Percentiles rank a stretch among this genome's conserved stretches.
phyloP scores from a whole-genome alignment of 23 tunicate genomes.

The Halocynthia aurantium region DNA sequence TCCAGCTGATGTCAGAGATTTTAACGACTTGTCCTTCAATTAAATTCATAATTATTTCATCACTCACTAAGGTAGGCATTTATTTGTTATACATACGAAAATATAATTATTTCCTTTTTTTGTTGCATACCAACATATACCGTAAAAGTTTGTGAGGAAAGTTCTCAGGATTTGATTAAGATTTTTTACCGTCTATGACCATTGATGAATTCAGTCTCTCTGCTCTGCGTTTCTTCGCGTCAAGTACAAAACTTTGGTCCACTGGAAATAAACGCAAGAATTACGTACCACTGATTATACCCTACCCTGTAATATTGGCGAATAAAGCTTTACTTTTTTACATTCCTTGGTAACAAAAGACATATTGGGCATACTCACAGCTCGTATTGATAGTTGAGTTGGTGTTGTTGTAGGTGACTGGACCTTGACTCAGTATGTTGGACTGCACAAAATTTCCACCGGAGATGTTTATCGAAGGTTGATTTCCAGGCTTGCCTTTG shows the following conservation, averaged over 20 bases:
- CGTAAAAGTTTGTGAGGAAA: not conserved
- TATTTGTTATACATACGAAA: too few relatives aligned
- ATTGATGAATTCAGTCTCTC: not conserved
- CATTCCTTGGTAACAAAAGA: too few relatives aligned
- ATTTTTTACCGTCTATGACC: not conserved
- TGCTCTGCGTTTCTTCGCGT: conserved; percentile 1
- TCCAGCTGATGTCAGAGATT: conserved; percentile 5
- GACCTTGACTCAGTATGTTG: conserved; percentile 11
- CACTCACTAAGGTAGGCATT: too few relatives aligned
- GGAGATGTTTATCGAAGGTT: not conserved
- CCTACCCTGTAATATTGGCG: too few relatives aligned
- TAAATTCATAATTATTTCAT: too few relatives aligned
- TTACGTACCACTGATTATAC: too few relatives aligned
- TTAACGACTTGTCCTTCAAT: not conserved
- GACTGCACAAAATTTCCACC: conserved; percentile 27
- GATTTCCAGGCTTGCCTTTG: not conserved
- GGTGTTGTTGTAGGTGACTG: conserved; percentile 26
- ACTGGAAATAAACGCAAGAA: not conserved
- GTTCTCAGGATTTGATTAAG: not conserved
- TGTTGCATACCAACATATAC: not conserved
- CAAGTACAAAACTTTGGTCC: not conserved
- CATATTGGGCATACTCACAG: not conserved
- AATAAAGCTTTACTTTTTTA: too few relatives aligned
- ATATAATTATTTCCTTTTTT: too few relatives aligned
- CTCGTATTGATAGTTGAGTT: conserved; percentile 9